Percentiles rank a stretch among this genome's conserved stretches.
Evolutionary conservation across 2,888 invertebrate genomes (phyloP).

Genomic region (Eupithecia vulgata): DNA sequence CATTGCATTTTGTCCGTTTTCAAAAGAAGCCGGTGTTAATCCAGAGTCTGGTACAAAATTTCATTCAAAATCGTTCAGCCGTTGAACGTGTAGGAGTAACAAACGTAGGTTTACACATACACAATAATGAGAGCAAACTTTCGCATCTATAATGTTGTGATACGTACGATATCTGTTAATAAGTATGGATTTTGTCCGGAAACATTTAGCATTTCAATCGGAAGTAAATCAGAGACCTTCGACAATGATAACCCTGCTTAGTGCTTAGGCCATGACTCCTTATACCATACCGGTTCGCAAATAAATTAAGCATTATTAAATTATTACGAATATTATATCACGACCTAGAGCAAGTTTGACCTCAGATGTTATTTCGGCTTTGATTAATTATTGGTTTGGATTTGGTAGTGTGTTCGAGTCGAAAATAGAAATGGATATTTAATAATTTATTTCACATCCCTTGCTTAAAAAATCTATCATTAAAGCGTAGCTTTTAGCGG

Average conservation of each 20-base stretch:
- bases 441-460: too few species aligned
- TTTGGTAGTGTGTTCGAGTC: neutral
- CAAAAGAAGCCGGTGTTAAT: too few species aligned
- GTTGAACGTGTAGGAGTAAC: too few species aligned
- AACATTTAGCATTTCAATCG: conserved; percentile 12
- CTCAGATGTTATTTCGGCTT: neutral
- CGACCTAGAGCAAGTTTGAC: conserved; percentile 10
- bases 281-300: neutral
- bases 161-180: neutral
- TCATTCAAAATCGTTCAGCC: too few species aligned
- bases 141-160: neutral
- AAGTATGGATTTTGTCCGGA: neutral
- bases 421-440: neutral
- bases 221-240: conserved; percentile 2
- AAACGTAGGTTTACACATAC: too few species aligned
- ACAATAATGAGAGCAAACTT: neutral
- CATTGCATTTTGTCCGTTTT: too few species aligned
- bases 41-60: too few species aligned
- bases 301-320: conserved; percentile 4
- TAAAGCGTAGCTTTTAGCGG: too few species aligned
- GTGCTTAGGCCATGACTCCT: neutral
- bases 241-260: neutral
- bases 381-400: neutral
- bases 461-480: too few species aligned
- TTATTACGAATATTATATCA: neutral